Evolutionary conservation across 2,113 vertebrate genomes (phyloP).

Genomic region (Gasterosteus aculeatus): DNA sequence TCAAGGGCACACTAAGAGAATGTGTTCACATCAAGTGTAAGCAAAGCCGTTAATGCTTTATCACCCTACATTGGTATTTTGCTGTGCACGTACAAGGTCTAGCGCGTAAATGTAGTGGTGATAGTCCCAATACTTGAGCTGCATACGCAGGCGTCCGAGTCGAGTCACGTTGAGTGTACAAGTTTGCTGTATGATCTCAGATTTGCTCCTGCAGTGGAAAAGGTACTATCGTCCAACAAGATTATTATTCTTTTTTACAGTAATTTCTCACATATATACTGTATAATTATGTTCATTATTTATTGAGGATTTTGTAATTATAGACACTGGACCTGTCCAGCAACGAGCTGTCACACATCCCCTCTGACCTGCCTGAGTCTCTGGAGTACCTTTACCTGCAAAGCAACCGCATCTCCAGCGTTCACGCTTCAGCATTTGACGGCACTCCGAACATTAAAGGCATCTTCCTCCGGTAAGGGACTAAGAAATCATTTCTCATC

Average conservation of each 20-base stretch:
- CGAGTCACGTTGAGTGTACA: not conserved
- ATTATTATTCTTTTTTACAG: not conserved
- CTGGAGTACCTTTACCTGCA: slow-evolving; percentile 94
- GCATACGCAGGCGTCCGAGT: not conserved
- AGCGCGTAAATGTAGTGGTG: not conserved
- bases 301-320: slow-evolving; percentile 34
- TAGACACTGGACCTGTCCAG: slow-evolving; percentile 92
- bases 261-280: not conserved
- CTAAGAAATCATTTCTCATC: not conserved
- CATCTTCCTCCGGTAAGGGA: slow-evolving; percentile 90
- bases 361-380: slow-evolving; percentile 88
- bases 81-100: not conserved
- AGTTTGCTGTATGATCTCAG: not conserved
- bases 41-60: not conserved
- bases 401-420: slow-evolving; percentile 88
- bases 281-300: not conserved
- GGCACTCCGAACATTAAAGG: slow-evolving; percentile 94
- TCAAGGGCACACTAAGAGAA: not conserved
- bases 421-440: slow-evolving; percentile 89
- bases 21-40: not conserved
- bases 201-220: slow-evolving; percentile 14
- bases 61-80: not conserved
- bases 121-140: not conserved
- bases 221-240: not conserved
- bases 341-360: slow-evolving; percentile 91